phyloP scores from a whole-genome alignment of 2,888 invertebrate genomes.

The Cabera pusaria region DNA sequence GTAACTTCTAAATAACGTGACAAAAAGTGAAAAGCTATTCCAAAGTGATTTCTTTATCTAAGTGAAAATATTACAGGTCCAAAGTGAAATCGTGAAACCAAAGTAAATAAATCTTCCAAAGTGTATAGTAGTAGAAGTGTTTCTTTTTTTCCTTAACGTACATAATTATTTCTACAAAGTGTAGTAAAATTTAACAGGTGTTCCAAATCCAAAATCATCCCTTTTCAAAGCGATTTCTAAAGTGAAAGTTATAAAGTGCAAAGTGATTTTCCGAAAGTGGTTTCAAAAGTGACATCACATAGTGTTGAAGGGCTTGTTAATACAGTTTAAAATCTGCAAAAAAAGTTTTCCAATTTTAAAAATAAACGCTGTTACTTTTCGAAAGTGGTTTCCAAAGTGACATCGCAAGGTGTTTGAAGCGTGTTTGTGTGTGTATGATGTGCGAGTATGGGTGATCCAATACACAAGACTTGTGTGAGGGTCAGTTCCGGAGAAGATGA shows the following conservation, averaged over 20 bases:
- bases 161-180: not conserved
- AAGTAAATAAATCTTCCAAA: constrained; percentile 5
- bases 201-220: not conserved
- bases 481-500: constrained; percentile 74
- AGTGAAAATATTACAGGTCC: constrained; percentile 3
- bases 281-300: too few relatives aligned
- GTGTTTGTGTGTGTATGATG: constrained; percentile 58
- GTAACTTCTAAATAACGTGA: too few relatives aligned
- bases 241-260: not conserved
- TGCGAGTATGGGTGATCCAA: constrained; percentile 74
- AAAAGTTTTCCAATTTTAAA: not conserved
- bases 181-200: not conserved
- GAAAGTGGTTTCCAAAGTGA: not conserved
- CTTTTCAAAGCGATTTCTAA: not conserved
- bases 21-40: constrained; percentile 8
- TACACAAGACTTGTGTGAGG: constrained; percentile 75
- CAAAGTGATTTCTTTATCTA: constrained; percentile 6
- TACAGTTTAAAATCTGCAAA: too few relatives aligned
- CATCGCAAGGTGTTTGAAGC: constrained; percentile 17
- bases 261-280: constrained; percentile 12
- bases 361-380: too few relatives aligned
- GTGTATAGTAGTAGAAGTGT: too few relatives aligned
- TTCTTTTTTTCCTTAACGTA: too few relatives aligned
- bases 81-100: constrained; percentile 8
- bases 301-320: too few relatives aligned